Evolutionary conservation across 2,888 invertebrate species (phyloP), one percentile per base, ranked within the genome.

Genomic region (Drosophila multiciliata): DNA sequence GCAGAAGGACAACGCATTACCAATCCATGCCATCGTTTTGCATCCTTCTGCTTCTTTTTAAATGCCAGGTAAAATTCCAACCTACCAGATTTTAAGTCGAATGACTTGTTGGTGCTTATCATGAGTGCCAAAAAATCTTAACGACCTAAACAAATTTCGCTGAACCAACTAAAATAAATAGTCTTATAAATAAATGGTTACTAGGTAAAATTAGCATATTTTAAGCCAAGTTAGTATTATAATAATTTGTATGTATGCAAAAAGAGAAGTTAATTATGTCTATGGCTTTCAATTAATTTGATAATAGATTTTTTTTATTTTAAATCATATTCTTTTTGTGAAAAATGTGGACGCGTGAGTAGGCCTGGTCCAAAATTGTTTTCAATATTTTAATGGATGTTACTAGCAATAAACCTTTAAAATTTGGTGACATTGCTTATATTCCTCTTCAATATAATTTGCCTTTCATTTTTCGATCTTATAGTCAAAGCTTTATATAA

Each of bases 1-100:
- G 87, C 83, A 80, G 69, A 88, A 87, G 80, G 82, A 89, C 86
- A 89, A 72, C 79, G 57, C 45, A 72, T 67, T 67, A 65, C 58
- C 59, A 62, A 69, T 75, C 63, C 65, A 36, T 45, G 42, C 40
- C 52, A 49, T 45, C 38, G 71, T 61, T 67, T 62, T 60, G 50
- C 60, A 59, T 60, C 29, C 49, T 58, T 48, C 52, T 66, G 45
- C 8, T 8, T 3, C 23, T 32, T 54, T 73, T 83, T 80, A 75
- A 88, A 87, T 60, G 55, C 52, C 89, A 89, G 83, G 89, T 89
- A 83, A 69, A 81, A 63, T 40, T 40, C 40, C 50, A 20, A 23
- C 17, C 26, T 26, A 26, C 4, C 15, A 36, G 23, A 8, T 45
- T 45, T 17, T 23, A 58, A 35, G n/a, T 12, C 9, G 23, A n/a